Base-by-base conservation (phyloP, 1,140 invertebrate genomes). In the Drosophila leontia region DNA sequence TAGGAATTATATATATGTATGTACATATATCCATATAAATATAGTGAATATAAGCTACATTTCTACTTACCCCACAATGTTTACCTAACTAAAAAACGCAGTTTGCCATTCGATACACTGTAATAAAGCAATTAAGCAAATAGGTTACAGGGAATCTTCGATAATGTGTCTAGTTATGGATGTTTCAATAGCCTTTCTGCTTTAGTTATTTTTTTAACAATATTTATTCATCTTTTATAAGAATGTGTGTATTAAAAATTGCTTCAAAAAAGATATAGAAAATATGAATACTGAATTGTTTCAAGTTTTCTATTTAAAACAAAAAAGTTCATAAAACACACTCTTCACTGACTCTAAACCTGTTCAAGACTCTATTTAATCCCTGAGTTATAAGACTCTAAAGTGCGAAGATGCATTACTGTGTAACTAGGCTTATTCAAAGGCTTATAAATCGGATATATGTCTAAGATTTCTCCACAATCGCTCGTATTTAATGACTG, bases 351-450 rank as follows among this genome's bases (percentile, higher is more conserved):
- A 12, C 29, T 35, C 50, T 3, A 11, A 55, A 3, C 17, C 7
- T 19, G 17, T 37, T 23, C 3, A 53, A 19, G 6, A 7, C 15
- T 29, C 23, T 26, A 58, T 15, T 44, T 42, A 26, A 44, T 9
- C 23, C 23, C 7, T 39, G 6, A 3, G 7, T 34, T 23, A 23
- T 7, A 7, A 6, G 7, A 11, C 15, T 13, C 13, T 13, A 3
- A 56, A 39, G 34, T 48, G 23, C 17, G 15, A 67, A 61, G 19
- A 32, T 48, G 11, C 15, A 42, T 39, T 55, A 62, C 60, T 32
- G n/a, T 62, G 23, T 62, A 39, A 62, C 39, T 41, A 55, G 47
- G 55, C 55, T 23, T 23, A n/a, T 42, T 41, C n/a, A 37, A 61
- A 11, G 8, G 19, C 15, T 39, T 17, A 51, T 8, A 8, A 26